These are phyloP conservation scores for Eutolmus rufibarbis DNA, from an alignment of 2,888 invertebrate species.

Conservation along the genomic window DNA sequence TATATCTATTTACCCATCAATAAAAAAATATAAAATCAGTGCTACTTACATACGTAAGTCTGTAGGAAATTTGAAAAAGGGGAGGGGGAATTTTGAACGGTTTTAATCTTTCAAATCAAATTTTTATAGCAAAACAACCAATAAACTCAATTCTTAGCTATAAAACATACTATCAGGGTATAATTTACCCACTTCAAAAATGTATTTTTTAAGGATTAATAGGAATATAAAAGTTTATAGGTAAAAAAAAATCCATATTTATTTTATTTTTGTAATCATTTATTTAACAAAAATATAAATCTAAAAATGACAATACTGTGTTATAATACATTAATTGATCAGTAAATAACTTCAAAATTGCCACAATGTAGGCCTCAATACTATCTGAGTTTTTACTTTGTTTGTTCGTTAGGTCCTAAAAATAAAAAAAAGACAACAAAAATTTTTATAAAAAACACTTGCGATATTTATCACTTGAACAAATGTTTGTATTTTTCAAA, in stretches of 20 bases:
- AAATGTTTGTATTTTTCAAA: neutral
- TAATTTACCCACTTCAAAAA: neutral
- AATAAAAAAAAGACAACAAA: neutral
- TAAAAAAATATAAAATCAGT: too few relatives aligned
- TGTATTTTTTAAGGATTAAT: neutral
- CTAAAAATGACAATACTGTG: slow-evolving; percentile 21
- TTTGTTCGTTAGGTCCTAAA: slow-evolving; percentile 9
- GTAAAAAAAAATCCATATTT: neutral
- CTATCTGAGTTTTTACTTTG: slow-evolving; percentile 10
- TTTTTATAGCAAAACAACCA: too few relatives aligned
- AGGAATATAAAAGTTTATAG: neutral
- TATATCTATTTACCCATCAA: too few relatives aligned
- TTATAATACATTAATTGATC: neutral
- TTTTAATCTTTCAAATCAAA: too few relatives aligned
- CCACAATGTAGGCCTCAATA: slow-evolving; percentile 6
- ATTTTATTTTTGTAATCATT: neutral
- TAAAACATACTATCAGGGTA: neutral
- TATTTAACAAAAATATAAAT: slow-evolving; percentile 35
- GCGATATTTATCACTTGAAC: neutral
- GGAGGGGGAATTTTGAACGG: too few relatives aligned
- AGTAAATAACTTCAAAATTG: neutral
- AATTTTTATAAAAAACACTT: neutral
- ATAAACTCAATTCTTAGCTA: too few relatives aligned
- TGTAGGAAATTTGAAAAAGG: too few relatives aligned
- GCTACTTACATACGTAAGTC: too few relatives aligned